Percentiles rank a stretch among this genome's conserved stretches.
Conservation (phyloP, 2,797 vertebrate species). For the Rhinogobio ventralis region DNA sequence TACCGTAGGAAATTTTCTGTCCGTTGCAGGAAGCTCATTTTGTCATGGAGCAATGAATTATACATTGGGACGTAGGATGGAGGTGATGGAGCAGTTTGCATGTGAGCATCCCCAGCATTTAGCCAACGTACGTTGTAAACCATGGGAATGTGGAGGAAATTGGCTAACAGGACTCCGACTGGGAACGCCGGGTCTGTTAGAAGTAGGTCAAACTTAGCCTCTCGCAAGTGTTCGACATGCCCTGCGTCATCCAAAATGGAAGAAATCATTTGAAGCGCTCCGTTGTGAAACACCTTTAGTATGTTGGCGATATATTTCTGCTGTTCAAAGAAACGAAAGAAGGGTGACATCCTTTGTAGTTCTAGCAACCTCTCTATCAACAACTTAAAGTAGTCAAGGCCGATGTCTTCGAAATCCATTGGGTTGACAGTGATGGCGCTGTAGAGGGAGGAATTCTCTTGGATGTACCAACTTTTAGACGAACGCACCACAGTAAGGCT, state of each 20-base stretch:
- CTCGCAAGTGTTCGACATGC: conserved; percentile 42
- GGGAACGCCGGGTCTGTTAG: conserved; percentile 60
- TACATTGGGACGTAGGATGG: conserved; percentile 56
- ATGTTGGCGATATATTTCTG: conserved; percentile 48
- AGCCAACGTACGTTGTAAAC: conserved; percentile 60
- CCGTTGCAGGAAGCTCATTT: conserved; percentile 52
- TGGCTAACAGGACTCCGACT: conserved; percentile 44
- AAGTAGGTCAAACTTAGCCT: conserved; percentile 57
- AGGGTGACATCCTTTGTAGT: conserved; percentile 44
- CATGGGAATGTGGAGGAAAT: conserved; percentile 57
- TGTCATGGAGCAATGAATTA: conserved; percentile 45
- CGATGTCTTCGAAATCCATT: conserved; percentile 18
- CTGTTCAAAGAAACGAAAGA: conserved; percentile 56
- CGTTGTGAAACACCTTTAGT: conserved; percentile 49
- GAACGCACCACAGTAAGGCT: conserved; percentile 62
- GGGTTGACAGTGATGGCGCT: conserved; percentile 56
- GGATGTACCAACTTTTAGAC: conserved; percentile 61
- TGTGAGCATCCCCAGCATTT: conserved; percentile 55
- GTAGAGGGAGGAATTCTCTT: conserved; percentile 54
- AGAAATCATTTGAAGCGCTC: conserved; percentile 53
- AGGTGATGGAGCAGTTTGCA: conserved; percentile 42
- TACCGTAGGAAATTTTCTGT: conserved; percentile 44
- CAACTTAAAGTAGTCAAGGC: conserved; percentile 8
- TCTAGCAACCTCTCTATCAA: conserved; percentile 49
- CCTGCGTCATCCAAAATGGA: conserved; percentile 58